Evolutionary conservation across 2,888 invertebrate species (phyloP).

Genomic region (Erebia palarica): DNA sequence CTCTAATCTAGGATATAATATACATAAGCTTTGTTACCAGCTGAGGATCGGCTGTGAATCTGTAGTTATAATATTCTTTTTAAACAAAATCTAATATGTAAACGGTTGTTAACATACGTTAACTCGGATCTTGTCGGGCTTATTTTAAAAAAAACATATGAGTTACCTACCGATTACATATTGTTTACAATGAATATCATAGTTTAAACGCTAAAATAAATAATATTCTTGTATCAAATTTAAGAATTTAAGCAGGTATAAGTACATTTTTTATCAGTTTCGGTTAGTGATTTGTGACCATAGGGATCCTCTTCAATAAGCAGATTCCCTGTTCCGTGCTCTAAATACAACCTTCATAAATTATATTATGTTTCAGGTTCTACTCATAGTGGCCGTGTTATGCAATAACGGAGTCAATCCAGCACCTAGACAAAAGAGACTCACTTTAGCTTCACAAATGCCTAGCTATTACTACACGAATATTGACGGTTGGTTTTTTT

Average conservation of each 20-base stretch:
- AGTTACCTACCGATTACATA: too few relatives aligned
- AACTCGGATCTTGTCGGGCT: too few relatives aligned
- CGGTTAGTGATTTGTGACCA: neutral
- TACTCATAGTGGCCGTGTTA: conserved; percentile 42
- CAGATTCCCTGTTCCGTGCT: neutral
- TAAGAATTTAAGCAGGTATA: too few relatives aligned
- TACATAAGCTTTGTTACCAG: neutral
- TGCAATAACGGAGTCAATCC: conserved; percentile 43
- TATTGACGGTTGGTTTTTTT: conserved; percentile 56
- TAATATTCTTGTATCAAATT: too few relatives aligned
- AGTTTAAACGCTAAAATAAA: too few relatives aligned
- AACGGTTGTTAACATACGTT: too few relatives aligned
- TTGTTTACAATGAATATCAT: too few relatives aligned
- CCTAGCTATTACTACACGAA: conserved; percentile 61
- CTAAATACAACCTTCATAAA: neutral
- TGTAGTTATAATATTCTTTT: too few relatives aligned
- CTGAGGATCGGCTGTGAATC: neutral
- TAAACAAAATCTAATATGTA: too few relatives aligned
- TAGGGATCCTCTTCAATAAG: neutral
- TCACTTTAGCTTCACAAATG: conserved; percentile 59
- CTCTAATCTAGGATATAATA: neutral
- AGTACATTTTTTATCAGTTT: neutral
- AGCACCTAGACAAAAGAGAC: conserved; percentile 57
- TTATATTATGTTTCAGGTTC: conserved; percentile 48
- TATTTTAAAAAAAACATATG: too few relatives aligned